These are phyloP conservation scores for Silvanus unidentatus DNA, from an alignment of 2,888 invertebrate species.

Conservation along the genomic window DNA sequence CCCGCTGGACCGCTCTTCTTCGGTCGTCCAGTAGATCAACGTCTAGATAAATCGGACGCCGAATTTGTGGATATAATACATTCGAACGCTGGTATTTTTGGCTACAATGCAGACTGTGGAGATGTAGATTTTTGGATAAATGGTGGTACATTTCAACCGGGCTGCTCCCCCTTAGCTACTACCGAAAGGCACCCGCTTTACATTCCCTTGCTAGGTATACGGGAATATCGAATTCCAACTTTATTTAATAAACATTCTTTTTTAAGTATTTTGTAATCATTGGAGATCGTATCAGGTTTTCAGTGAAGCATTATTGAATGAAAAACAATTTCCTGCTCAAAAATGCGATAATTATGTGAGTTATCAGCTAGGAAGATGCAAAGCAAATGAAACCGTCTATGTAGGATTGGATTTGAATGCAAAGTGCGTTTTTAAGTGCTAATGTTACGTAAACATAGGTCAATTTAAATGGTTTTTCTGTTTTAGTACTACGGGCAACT, in stretches of 20 bases:
- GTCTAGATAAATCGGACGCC: conserved; percentile 16
- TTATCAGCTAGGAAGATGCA: conserved; percentile 18
- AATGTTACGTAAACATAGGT: too few relatives aligned
- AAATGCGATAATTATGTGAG: conserved; percentile 16
- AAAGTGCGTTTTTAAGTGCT: conserved; percentile 16
- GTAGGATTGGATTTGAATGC: conserved; percentile 17
- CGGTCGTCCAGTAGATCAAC: conserved; percentile 2
- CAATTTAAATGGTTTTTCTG: too few relatives aligned
- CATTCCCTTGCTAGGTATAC: conserved; percentile 15
- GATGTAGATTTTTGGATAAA: conserved; percentile 21
- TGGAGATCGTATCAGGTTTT: conserved; percentile 18
- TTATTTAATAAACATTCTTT: background rate
- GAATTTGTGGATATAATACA: conserved; percentile 21
- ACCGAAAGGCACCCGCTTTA: conserved; percentile 11
- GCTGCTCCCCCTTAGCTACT: conserved; percentile 11
- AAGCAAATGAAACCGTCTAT: conserved; percentile 12
- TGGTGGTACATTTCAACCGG: conserved; percentile 19
- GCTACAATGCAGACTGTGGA: conserved; percentile 12
- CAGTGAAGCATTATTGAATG: conserved; percentile 12
- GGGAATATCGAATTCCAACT: background rate
- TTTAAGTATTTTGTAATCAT: conserved; percentile 22
- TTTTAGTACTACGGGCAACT: too few relatives aligned
- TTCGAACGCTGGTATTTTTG: conserved; percentile 18
- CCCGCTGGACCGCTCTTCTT: conserved; percentile 19
- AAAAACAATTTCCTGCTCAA: conserved; percentile 12